Conservation (phyloP, 1,140 invertebrate species). For the Nixonia krombeini region DNA sequence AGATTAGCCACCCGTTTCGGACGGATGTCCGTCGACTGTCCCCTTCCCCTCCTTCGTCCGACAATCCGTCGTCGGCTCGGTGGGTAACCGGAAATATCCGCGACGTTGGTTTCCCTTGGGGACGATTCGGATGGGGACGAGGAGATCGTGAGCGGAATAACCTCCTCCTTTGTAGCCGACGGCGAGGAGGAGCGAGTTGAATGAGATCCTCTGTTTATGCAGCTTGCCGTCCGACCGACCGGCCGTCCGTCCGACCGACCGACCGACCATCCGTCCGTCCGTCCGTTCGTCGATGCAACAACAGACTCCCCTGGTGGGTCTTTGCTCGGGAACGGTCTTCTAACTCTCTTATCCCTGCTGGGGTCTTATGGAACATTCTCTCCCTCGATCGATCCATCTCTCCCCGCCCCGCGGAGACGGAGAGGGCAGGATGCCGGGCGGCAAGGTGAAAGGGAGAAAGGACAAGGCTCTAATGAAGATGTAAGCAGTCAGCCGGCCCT, state of each 20-base stretch:
- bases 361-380: constrained; percentile 46
- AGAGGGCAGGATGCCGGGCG: not conserved
- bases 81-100: too few species aligned
- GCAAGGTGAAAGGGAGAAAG: constrained; percentile 15
- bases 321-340: constrained; percentile 63
- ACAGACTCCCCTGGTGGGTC: constrained; percentile 69
- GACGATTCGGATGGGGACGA: too few species aligned
- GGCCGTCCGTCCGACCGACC: constrained; percentile 51
- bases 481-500: constrained; percentile 69
- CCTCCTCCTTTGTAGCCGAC: too few species aligned
- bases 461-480: constrained; percentile 70
- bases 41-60: too few species aligned
- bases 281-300: constrained; percentile 64
- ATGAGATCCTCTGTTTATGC: constrained; percentile 70
- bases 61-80: too few species aligned
- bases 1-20: constrained; percentile 9
- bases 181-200: constrained; percentile 18
- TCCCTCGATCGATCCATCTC: constrained; percentile 24
- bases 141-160: too few species aligned
- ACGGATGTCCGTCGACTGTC: not conserved
- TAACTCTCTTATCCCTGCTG: constrained; percentile 59
- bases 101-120: too few species aligned
- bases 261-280: constrained; percentile 44
- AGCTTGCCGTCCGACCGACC: constrained; percentile 56
- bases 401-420: constrained; percentile 13